These are phyloP conservation scores for Gephyroberyx darwinii DNA, from an alignment of 2,797 vertebrate species.

Conservation along the genomic window DNA sequence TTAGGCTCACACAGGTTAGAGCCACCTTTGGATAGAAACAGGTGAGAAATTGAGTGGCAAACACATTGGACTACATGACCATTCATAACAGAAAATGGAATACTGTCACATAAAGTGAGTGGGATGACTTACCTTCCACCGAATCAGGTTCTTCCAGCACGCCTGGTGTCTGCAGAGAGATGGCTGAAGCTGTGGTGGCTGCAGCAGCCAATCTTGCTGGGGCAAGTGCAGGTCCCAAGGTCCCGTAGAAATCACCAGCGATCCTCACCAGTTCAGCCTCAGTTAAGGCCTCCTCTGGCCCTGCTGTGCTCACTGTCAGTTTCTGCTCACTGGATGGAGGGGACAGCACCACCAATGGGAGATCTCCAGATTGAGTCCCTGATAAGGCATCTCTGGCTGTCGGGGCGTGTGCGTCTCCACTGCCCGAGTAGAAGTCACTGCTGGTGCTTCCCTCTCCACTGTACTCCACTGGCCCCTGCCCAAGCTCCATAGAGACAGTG, in stretches of 20 bases:
- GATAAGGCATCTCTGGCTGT: constrained; percentile 66
- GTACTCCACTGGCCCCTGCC: constrained; percentile 77
- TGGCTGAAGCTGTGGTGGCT: constrained; percentile 45
- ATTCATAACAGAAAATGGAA: neutral
- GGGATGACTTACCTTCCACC: constrained; percentile 76
- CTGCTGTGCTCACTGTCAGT: constrained; percentile 57
- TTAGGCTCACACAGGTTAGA: constrained; percentile 76
- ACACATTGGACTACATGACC: neutral
- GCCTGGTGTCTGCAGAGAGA: constrained; percentile 43
- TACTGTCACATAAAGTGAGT: neutral
- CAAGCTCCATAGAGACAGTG: constrained; percentile 78
- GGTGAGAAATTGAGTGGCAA: neutral
- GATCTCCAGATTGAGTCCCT: constrained; percentile 66
- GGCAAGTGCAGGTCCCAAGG: constrained; percentile 27
- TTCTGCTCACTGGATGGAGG: constrained; percentile 71
- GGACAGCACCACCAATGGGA: constrained; percentile 56
- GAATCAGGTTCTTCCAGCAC: constrained; percentile 29
- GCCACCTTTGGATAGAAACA: constrained; percentile 40
- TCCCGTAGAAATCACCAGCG: constrained; percentile 38
- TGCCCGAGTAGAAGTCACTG: constrained; percentile 66
- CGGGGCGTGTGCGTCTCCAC: constrained; percentile 58
- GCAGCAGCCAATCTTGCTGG: constrained; percentile 56
- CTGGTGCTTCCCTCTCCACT: constrained; percentile 65
- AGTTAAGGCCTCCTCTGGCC: constrained; percentile 66
- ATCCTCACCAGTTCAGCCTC: constrained; percentile 67